Conservation (phyloP, 1,140 invertebrate genomes). For the Hormaphis cornu region DNA sequence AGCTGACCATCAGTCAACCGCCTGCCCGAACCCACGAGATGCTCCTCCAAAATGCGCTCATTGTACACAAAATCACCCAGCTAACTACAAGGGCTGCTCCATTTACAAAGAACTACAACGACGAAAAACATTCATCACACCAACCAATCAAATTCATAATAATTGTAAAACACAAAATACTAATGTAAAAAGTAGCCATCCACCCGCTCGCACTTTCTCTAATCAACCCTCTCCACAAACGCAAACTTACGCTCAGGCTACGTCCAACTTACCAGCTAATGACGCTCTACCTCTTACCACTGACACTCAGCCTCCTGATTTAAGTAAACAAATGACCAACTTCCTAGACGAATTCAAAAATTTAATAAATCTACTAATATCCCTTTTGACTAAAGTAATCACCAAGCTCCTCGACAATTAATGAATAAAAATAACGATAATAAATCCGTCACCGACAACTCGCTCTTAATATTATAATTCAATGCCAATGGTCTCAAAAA, state of each 20-base stretch:
- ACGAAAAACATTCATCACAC: not conserved
- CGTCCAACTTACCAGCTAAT: not conserved
- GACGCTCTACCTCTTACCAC: not conserved
- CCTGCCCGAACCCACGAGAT: slow-evolving; percentile 40
- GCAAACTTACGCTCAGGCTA: not conserved
- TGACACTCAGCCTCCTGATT: not conserved
- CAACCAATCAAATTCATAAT: not conserved
- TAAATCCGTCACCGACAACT: not conserved
- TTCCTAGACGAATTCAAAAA: not conserved
- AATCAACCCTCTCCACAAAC: not conserved
- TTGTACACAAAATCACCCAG: slow-evolving; percentile 41
- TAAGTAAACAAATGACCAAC: not conserved
- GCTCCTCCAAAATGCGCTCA: slow-evolving; percentile 39
- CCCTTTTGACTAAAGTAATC: not conserved
- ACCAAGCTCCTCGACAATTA: slow-evolving; percentile 20
- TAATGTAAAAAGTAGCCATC: not conserved
- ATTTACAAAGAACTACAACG: slow-evolving; percentile 36
- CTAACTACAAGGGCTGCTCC: slow-evolving; percentile 41
- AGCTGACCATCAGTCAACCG: slow-evolving; percentile 39
- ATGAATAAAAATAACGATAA: not conserved
- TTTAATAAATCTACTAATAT: not conserved
- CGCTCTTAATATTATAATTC: slow-evolving; percentile 16
- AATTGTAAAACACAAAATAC: not conserved
- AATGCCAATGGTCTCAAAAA: slow-evolving; percentile 35
- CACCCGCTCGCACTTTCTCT: not conserved